Evolutionary conservation across 2,113 vertebrate species (phyloP).

Genomic region (Phoenicopterus ruber): DNA sequence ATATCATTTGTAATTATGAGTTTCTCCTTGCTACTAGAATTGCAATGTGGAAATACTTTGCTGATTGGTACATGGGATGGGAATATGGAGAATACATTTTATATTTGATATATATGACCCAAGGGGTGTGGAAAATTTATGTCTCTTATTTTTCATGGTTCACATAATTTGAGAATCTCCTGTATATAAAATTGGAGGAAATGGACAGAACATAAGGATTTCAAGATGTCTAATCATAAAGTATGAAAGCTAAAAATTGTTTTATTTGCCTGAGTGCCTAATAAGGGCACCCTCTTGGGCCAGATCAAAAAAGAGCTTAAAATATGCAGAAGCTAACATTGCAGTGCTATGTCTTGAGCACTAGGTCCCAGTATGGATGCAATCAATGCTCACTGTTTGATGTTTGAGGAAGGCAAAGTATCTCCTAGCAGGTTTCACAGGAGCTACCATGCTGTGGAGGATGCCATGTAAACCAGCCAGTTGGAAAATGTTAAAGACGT

Average conservation of each 20-base stretch:
- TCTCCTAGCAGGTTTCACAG: not conserved
- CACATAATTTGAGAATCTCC: not conserved
- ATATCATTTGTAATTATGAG: not conserved
- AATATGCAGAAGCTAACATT: not conserved
- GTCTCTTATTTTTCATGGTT: not conserved
- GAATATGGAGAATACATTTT: not conserved
- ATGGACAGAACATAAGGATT: not conserved
- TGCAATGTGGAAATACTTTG: not conserved
- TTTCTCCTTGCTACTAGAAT: not conserved
- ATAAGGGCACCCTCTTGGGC: not conserved
- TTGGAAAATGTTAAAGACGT: not conserved
- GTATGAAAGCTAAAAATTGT: not conserved
- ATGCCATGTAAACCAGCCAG: not conserved
- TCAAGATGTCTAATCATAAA: not conserved
- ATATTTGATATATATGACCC: not conserved
- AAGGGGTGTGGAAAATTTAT: not conserved
- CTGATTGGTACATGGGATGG: not conserved
- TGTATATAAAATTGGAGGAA: not conserved
- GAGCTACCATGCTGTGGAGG: not conserved
- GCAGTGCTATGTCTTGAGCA: not conserved
- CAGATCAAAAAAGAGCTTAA: not conserved
- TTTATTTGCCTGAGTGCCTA: not conserved
- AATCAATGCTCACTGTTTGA: not conserved
- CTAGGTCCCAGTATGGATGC: not conserved
- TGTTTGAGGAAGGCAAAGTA: not conserved